Evolutionary conservation across 2,888 invertebrate species (phyloP).

Genomic region (Phortica okadai): DNA sequence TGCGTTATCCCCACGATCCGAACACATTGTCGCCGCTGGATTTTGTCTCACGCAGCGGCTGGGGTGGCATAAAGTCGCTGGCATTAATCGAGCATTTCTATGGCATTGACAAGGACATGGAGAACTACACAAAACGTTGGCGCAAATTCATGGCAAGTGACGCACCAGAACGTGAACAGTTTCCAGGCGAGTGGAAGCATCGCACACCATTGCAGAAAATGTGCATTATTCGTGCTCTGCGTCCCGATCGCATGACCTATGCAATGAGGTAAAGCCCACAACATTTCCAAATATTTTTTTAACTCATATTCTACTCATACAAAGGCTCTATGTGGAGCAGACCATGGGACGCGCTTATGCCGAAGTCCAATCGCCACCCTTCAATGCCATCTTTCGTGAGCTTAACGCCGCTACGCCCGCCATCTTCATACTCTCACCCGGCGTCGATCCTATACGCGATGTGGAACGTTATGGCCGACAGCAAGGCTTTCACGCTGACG

Average conservation of each 20-base stretch:
- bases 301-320: not conserved
- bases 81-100: slow-evolving; percentile 88
- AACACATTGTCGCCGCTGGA: slow-evolving; percentile 85
- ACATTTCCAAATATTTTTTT: not conserved
- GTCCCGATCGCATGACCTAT: slow-evolving; percentile 96
- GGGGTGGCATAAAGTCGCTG: slow-evolving; percentile 91
- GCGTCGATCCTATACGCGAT: slow-evolving; percentile 89
- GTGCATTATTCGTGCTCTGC: slow-evolving; percentile 92
- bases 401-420: slow-evolving; percentile 90
- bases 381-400: slow-evolving; percentile 91
- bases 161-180: slow-evolving; percentile 93
- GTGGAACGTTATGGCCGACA: slow-evolving; percentile 90
- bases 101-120: slow-evolving; percentile 93
- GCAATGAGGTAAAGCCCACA: slow-evolving; percentile 82
- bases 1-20: slow-evolving; percentile 89
- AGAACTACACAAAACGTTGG: slow-evolving; percentile 94
- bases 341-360: slow-evolving; percentile 89
- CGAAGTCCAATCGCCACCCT: slow-evolving; percentile 85
- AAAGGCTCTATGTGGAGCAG: slow-evolving; percentile 87
- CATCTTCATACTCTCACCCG: slow-evolving; percentile 96
- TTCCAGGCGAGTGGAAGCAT: slow-evolving; percentile 98
- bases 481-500: slow-evolving; percentile 86
- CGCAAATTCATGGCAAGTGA: slow-evolving; percentile 94
- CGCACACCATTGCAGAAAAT: slow-evolving; percentile 90
- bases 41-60: slow-evolving; percentile 86